These are phyloP conservation scores for Tiphia femorata DNA, from an alignment of 2,888 invertebrate species.

Conservation along the genomic window DNA sequence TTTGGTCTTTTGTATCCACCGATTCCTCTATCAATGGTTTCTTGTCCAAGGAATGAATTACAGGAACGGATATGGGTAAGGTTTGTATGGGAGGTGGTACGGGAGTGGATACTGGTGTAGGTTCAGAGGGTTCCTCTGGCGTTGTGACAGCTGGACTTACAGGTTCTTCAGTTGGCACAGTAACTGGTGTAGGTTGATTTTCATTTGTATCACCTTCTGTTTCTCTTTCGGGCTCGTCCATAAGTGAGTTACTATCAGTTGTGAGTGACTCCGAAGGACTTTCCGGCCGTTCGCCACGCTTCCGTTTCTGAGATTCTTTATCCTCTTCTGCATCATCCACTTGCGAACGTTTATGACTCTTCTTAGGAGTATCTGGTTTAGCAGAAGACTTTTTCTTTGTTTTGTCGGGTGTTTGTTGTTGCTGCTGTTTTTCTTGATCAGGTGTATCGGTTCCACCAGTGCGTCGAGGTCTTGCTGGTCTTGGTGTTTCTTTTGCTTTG, in stretches of 20 bases:
- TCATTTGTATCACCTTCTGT: constrained; percentile 59
- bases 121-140: constrained; percentile 57
- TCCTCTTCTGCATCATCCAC: constrained; percentile 73
- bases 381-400: constrained; percentile 63
- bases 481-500: constrained; percentile 77
- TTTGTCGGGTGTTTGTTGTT: constrained; percentile 70
- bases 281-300: constrained; percentile 74
- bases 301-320: constrained; percentile 74
- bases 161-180: constrained; percentile 50
- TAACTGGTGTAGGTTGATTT: constrained; percentile 51
- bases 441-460: constrained; percentile 74
- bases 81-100: constrained; percentile 56
- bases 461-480: constrained; percentile 73
- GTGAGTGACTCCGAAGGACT: constrained; percentile 89
- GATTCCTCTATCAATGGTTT: constrained; percentile 57
- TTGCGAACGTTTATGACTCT: constrained; percentile 75
- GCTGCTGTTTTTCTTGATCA: constrained; percentile 68
- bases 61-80: constrained; percentile 64
- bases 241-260: constrained; percentile 86
- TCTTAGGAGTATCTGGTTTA: constrained; percentile 65
- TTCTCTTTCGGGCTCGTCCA: constrained; percentile 74
- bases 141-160: constrained; percentile 48
- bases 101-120: constrained; percentile 53
- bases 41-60: constrained; percentile 61
- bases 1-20: constrained; percentile 53